phyloP scores from a whole-genome alignment of 2,797 vertebrate genomes.

The Coregonus sp. region DNA sequence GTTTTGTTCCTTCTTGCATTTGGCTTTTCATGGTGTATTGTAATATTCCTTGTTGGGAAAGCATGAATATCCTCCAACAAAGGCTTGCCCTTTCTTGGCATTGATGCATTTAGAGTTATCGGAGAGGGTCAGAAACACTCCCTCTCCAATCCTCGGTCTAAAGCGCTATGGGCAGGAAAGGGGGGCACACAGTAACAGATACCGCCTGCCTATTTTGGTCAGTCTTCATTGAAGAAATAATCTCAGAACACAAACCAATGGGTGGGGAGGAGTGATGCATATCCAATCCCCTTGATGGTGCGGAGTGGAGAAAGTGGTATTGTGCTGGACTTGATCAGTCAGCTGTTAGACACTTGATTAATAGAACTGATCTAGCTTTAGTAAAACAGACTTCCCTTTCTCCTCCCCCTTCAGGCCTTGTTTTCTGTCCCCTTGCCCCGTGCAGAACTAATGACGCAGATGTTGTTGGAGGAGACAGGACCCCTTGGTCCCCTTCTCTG shows the following conservation, averaged over 20 bases:
- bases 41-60: conserved; percentile 30
- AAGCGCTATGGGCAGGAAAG: conserved; percentile 35
- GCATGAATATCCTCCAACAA: conserved; percentile 48
- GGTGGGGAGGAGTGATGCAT: conserved; percentile 10
- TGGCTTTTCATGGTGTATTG: conserved; percentile 13
- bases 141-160: conserved; percentile 25
- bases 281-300: conserved; percentile 24
- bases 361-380: conserved; percentile 62
- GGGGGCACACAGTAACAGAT: neutral
- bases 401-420: conserved; percentile 53
- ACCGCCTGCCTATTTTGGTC: neutral
- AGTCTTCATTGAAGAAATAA: conserved; percentile 7
- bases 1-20: conserved; percentile 7
- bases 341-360: conserved; percentile 53
- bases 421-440: conserved; percentile 58
- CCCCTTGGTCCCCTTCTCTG: conserved; percentile 71
- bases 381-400: conserved; percentile 52
- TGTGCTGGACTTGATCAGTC: conserved; percentile 46
- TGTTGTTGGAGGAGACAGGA: conserved; percentile 79
- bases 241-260: conserved; percentile 12
- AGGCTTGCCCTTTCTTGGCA: conserved; percentile 51
- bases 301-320: conserved; percentile 19
- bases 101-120: conserved; percentile 61
- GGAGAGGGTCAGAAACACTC: conserved; percentile 68
- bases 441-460: conserved; percentile 80